These are phyloP conservation scores for Callorhinus ursinus DNA, from an alignment of 2,113 vertebrate genomes.

Conservation along the genomic window DNA sequence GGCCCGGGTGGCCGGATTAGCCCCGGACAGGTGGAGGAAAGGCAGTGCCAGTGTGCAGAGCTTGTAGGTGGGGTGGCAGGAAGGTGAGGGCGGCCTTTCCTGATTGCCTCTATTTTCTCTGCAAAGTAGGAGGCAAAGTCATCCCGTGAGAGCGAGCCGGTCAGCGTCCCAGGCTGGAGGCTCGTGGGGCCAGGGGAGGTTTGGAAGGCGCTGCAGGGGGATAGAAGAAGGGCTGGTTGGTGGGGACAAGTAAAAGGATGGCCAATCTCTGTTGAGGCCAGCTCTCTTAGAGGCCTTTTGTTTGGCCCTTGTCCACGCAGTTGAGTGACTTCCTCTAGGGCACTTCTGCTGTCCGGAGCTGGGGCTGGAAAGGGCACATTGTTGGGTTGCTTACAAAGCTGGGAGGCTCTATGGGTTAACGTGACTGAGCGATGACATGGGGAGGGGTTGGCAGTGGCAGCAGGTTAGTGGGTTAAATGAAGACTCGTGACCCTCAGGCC, in stretches of 20 bases:
- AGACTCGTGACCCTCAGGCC: background rate
- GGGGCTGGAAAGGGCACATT: background rate
- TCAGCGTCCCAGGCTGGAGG: background rate
- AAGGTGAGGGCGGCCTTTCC: conserved; percentile 65
- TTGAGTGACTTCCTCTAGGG: background rate
- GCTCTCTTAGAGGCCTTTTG: background rate
- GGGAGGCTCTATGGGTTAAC: background rate
- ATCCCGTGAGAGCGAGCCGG: background rate
- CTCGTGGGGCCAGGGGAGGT: fast-evolving
- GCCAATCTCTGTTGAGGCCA: background rate
- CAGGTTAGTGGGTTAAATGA: background rate
- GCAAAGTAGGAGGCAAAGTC: conserved; percentile 47
- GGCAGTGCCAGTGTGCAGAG: background rate
- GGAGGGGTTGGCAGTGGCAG: background rate
- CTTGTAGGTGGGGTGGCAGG: conserved; percentile 65
- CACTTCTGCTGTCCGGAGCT: background rate
- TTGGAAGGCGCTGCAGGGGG: background rate
- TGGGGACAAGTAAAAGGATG: background rate
- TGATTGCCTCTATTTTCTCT: conserved; percentile 71
- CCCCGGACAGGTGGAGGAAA: conserved; percentile 53
- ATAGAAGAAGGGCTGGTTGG: background rate
- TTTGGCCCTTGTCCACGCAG: background rate
- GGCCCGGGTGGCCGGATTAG: conserved; percentile 40
- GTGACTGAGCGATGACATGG: background rate
- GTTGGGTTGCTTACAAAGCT: background rate